Percentiles rank a stretch among this genome's conserved stretches.
phyloP scores from a whole-genome alignment of 2,113 vertebrate genomes.

The Odontophorus gujanensis region DNA sequence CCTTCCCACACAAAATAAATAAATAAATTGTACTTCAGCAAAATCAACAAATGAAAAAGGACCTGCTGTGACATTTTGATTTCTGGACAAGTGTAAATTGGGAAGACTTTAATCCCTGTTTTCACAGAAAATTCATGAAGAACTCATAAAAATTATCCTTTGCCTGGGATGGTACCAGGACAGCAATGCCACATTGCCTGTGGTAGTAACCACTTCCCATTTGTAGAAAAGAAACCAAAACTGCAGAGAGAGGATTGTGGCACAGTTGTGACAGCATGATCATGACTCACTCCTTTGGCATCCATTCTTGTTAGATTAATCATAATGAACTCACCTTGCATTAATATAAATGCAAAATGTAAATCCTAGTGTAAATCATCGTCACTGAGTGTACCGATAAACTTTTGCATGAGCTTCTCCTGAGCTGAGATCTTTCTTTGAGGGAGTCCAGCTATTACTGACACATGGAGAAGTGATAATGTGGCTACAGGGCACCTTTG shows the following conservation, averaged over 20 bases:
- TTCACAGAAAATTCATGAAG: not conserved
- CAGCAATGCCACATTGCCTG: not conserved
- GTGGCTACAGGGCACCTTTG: not conserved
- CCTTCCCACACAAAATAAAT: too few species aligned
- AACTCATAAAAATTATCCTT: not conserved
- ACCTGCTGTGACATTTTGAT: not conserved
- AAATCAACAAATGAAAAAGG: not conserved
- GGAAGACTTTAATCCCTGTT: not conserved
- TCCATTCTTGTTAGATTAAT: slow-evolving; percentile 49
- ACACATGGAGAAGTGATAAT: not conserved
- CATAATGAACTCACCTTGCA: slow-evolving; percentile 46
- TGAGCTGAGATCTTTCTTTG: not conserved
- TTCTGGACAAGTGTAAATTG: not conserved
- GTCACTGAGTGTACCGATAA: slow-evolving; percentile 6
- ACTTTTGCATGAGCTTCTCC: not conserved
- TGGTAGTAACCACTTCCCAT: not conserved
- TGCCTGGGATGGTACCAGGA: not conserved
- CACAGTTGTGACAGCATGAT: not conserved
- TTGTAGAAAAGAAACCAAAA: not conserved
- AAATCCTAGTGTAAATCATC: slow-evolving; percentile 35
- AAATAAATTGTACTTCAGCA: not conserved
- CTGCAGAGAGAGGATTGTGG: not conserved
- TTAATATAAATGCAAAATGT: slow-evolving; percentile 60
- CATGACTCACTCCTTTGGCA: slow-evolving; percentile 40
- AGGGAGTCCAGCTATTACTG: not conserved